Conservation (phyloP, 2,797 vertebrate genomes). For the Picus viridis region DNA sequence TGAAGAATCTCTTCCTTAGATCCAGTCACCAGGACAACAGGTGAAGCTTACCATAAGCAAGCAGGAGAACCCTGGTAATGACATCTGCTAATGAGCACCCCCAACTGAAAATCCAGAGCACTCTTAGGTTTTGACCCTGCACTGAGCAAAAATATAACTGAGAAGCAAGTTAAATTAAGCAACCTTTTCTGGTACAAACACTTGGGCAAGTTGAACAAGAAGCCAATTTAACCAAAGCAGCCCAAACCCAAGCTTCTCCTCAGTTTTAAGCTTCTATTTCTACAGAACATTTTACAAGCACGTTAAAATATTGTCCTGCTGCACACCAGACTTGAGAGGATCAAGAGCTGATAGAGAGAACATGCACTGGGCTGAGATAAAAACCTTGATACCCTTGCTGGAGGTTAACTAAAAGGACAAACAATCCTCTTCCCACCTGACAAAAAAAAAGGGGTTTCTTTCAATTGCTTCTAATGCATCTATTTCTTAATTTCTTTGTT, state of each 20-base stretch:
- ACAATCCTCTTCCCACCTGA: not conserved
- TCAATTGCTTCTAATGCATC: not conserved
- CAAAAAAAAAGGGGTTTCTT: not conserved
- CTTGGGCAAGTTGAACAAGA: not conserved
- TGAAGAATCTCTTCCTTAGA: no score
- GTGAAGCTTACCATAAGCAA: not conserved
- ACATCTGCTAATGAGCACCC: not conserved
- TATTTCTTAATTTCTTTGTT: conserved; percentile 50
- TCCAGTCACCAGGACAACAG: not conserved
- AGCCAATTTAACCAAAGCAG: not conserved
- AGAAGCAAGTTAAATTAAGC: not conserved
- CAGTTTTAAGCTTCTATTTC: not conserved
- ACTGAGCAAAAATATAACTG: not conserved
- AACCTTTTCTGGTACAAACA: not conserved
- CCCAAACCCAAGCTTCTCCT: not conserved
- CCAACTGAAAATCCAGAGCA: not conserved
- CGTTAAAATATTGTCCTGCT: not conserved
- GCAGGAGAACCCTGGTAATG: not conserved
- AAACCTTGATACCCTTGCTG: not conserved
- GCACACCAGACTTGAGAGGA: not conserved
- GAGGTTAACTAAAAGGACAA: not conserved
- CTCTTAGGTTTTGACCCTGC: not conserved
- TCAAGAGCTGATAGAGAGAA: not conserved
- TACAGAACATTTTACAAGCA: not conserved
- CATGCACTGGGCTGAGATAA: not conserved